Base-by-base conservation (phyloP, 2,888 invertebrate species). In the Itoplectis maculator region DNA sequence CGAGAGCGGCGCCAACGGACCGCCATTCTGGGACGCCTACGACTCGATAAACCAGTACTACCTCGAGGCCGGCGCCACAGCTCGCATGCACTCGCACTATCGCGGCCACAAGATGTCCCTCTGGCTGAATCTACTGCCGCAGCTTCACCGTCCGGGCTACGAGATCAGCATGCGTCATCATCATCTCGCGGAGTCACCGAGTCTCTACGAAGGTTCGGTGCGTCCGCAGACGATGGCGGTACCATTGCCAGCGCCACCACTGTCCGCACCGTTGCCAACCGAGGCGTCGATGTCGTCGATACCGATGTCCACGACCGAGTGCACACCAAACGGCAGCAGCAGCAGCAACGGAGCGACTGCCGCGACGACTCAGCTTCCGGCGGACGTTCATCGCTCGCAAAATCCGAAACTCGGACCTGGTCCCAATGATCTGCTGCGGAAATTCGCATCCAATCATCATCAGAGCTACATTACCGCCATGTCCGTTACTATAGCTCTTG, bases 51-150 rank as follows among this genome's bases (percentile, higher is more conserved):
- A 97, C 94, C 97, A 98, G 92, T 95, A 97, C 77, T 98, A 97
- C 93, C 94, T 98, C 93, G 97, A 94, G 88, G 92, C 94, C 9
- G 93, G 94, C 37, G 18, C 51, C 8, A 40, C 75, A 42, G 95
- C 96, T 40, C 96, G 96, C 92, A 96, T 97, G 93, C 96, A 96
- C 86, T 97, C 97, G 90, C 98, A 98, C 93, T 99, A 98, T 93
- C 95, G 98, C 51, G 98, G 98, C 59, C 98, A 98, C 94, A 97
- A 98, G 93, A 96, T 98, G 95, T 97, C 98, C 47, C 94, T 98
- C 91, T 98, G 98, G 98, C 93, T 98, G 83, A 97, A 98, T 87
- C 95, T 98, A 70, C 96, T 98, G 90, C 98, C 98, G 72, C 97
- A 98, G 92, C 94, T 98, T 73, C 98, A 98, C 92, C 94, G 96